Evolutionary conservation across 2,113 vertebrate species (phyloP).

Genomic region (Periophthalmodon schlosseri): DNA sequence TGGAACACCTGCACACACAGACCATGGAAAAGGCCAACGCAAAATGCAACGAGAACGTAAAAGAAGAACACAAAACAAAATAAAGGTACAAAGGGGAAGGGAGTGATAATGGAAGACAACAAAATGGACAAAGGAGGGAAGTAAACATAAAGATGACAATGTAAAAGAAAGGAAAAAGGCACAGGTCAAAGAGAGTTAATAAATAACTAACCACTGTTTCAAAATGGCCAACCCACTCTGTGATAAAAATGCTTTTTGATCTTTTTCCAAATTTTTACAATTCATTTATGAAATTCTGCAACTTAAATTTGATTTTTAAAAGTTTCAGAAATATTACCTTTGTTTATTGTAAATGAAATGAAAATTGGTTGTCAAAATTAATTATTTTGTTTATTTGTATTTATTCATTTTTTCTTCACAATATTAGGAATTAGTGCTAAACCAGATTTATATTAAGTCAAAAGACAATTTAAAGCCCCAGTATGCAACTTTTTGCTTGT

Average conservation of each 20-base stretch:
- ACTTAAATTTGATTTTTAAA: neutral
- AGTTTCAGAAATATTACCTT: no score
- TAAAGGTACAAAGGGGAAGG: neutral
- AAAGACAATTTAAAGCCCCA: no score
- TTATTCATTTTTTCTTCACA: no score
- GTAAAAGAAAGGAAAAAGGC: neutral
- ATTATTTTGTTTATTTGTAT: no score
- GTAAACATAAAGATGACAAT: neutral
- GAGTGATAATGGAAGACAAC: neutral
- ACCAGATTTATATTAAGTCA: no score
- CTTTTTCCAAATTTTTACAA: neutral
- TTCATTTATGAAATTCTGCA: neutral
- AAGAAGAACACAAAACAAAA: neutral
- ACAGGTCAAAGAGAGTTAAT: slow-evolving; percentile 15
- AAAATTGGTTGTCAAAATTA: no score
- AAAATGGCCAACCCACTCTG: slow-evolving; percentile 6
- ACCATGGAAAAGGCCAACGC: slow-evolving; percentile 5
- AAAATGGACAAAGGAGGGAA: neutral
- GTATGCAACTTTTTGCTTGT: no score
- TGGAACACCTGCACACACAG: slow-evolving; percentile 85
- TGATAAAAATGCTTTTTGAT: neutral
- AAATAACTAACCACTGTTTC: slow-evolving; percentile 27
- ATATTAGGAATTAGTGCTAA: no score
- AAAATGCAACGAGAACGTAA: neutral
- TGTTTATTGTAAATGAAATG: no score